A percentile compares a stretch with the other conserved stretches of the same genome.
Conservation (phyloP, 1,140 invertebrate species). For the Aphaenogaster floridana region DNA sequence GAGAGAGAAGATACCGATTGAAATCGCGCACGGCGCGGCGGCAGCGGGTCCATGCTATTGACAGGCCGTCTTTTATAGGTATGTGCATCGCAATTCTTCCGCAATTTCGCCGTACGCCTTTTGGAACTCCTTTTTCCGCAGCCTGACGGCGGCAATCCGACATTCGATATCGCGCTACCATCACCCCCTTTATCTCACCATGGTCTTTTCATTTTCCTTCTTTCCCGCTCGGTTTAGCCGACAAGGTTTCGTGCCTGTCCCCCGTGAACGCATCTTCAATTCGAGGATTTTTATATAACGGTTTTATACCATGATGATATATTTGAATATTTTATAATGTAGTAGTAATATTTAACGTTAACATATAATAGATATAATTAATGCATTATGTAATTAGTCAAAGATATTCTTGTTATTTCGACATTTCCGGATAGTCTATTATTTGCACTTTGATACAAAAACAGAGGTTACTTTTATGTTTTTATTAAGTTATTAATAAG, state of each 20-base stretch:
- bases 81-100: conserved; percentile 65
- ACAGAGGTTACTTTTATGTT: background rate
- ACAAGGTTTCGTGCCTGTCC: background rate
- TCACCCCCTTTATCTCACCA: conserved; percentile 45
- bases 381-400: background rate
- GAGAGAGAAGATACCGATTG: conserved; percentile 55
- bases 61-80: conserved; percentile 68
- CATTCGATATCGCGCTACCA: conserved; percentile 57
- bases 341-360: background rate
- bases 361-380: background rate
- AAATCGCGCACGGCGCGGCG: conserved; percentile 46
- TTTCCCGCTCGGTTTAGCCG: conserved; percentile 36
- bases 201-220: conserved; percentile 58
- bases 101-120: conserved; percentile 50
- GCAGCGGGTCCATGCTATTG: conserved; percentile 57
- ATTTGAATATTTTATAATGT: conserved; percentile 2
- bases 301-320: background rate
- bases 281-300: conserved; percentile 5
- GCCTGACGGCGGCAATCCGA: conserved; percentile 46
- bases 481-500: background rate
- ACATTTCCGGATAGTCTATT: background rate
- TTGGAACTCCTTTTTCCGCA: conserved; percentile 51
- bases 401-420: background rate
- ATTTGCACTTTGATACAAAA: background rate
- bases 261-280: background rate